A percentile compares a stretch with the other conserved stretches of the same genome.
Evolutionary conservation across 1,140 invertebrate species (phyloP).

Genomic region (Riptortus pedestris): DNA sequence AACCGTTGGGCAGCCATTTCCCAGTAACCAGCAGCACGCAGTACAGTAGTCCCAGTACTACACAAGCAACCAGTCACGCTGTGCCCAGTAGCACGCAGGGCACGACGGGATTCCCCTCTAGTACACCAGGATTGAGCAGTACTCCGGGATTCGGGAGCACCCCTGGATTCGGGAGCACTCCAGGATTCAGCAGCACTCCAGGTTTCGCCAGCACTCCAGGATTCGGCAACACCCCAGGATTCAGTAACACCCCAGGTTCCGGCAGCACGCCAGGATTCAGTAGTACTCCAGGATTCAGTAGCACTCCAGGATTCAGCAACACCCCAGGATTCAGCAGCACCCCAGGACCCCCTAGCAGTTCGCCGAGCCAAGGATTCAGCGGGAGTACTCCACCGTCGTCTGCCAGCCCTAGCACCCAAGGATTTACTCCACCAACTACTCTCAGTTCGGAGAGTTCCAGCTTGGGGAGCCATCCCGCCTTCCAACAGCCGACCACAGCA

Average conservation of each 20-base stretch:
- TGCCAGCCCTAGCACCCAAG: not conserved
- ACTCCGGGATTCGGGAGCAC: not conserved
- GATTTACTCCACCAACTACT: not conserved
- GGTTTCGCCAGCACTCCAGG: not conserved
- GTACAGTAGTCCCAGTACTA: too few species aligned
- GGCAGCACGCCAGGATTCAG: not conserved
- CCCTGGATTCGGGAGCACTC: not conserved
- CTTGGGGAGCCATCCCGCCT: not conserved
- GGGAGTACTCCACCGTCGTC: not conserved
- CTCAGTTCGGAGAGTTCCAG: not conserved
- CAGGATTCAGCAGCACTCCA: not conserved
- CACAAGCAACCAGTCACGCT: not conserved
- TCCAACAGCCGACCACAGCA: constrained; percentile 15
- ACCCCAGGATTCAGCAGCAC: not conserved
- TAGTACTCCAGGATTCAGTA: not conserved
- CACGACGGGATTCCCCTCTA: not conserved
- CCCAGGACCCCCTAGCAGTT: not conserved
- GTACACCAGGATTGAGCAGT: not conserved
- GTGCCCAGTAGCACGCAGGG: not conserved
- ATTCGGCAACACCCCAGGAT: not conserved
- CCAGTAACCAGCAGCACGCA: not conserved
- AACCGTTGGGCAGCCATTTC: not conserved
- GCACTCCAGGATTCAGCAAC: not conserved
- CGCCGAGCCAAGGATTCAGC: not conserved
- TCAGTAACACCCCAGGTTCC: not conserved